Base-by-base conservation (phyloP, 1,140 invertebrate species). In the Lordiphosa clarofinis region DNA sequence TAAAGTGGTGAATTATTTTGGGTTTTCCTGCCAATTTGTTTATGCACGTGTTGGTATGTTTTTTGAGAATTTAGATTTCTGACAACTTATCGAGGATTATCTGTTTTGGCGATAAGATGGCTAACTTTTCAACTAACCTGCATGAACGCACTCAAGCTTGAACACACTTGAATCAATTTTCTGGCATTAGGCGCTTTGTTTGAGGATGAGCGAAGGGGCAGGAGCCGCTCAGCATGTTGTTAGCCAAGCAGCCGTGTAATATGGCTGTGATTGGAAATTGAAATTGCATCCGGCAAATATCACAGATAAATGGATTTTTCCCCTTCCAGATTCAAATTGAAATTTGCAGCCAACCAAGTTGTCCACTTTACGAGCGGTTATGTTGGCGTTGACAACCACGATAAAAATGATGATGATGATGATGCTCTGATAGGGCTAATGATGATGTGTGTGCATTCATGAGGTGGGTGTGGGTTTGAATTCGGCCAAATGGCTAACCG, bases 231-330 rank as follows among this genome's bases (percentile, higher is more conserved):
- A 43, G 61, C 56, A 42, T 66, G 61, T 79, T 73, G 67, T 71
- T 31, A 31, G 28, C 75, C 75, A 72, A 72, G 76, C 60, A 76
- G 59, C 58, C 76, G 76, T 81, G 76, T 81, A 81, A 81, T 82
- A 81, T 76, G 76, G 72, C 69, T 82, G 76, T 76, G 76, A 81
- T 81, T 81, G 76, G 68, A 81, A 81, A 72, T 81, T 81, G 76
- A 82, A 81, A 81, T 81, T 81, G 76, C 76, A 81, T 81, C 76
- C 76, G 76, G 76, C 55, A 68, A 76, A 59, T 53, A 71, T 58
- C 56, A 58, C 46, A 55, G 43, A 73, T 40, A 53, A 59, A 68
- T 56, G 53, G 36, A 49, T 75, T 46, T 39, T 35, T 24, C 19
- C 60, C 56, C 19, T 19, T 70, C 58, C 55, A 71, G 74, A 74